These are phyloP conservation scores for Phymorhynchus buccinoides DNA, from an alignment of 1,140 invertebrate genomes.

Conservation along the genomic window DNA sequence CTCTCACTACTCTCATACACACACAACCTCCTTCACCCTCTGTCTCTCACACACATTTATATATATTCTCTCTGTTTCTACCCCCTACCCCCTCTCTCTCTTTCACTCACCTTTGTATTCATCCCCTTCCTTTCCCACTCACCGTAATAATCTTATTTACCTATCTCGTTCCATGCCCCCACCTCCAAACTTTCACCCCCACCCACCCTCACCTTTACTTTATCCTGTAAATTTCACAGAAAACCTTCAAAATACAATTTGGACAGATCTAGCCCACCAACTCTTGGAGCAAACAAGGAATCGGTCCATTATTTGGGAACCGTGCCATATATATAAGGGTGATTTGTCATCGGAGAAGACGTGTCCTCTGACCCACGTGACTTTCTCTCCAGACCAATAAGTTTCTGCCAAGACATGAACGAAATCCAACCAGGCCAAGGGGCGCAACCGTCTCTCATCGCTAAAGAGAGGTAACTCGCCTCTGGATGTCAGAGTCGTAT, in stretches of 20 bases:
- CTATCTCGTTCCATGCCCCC: neutral
- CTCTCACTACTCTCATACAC: no score
- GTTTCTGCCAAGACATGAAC: neutral
- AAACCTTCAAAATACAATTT: neutral
- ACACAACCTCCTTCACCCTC: no score
- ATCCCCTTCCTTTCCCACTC: neutral
- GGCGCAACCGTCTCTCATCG: conserved; percentile 1
- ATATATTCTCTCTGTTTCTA: neutral
- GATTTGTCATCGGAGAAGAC: neutral
- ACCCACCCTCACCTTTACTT: neutral
- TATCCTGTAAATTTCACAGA: no score
- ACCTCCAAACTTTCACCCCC: neutral
- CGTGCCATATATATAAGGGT: neutral
- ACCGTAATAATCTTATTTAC: no score
- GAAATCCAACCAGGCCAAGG: neutral
- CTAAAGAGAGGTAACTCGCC: neutral
- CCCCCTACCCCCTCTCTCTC: neutral
- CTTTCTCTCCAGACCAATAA: neutral
- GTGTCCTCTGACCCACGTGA: neutral
- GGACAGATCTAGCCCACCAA: neutral
- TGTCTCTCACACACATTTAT: no score
- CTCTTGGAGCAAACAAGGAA: neutral
- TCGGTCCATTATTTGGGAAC: no score
- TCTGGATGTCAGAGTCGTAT: neutral
- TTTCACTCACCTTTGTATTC: neutral